Percentiles rank a stretch among this genome's conserved stretches.
Evolutionary conservation across 2,888 invertebrate species (phyloP).

Genomic region (Halictus ligatus): DNA sequence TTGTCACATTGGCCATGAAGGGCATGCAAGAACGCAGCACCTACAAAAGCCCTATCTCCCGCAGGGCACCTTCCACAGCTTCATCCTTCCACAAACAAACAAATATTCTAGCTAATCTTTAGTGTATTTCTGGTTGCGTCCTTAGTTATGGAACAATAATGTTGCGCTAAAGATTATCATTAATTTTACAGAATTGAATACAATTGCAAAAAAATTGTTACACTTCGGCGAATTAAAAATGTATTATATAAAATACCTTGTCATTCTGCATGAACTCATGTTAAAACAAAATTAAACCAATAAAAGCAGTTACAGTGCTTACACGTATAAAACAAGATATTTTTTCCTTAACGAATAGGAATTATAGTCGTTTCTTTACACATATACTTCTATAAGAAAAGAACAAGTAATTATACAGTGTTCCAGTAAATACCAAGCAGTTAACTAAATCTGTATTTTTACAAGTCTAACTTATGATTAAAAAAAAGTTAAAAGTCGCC

Average conservation of each 20-base stretch:
- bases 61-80: conserved; percentile 96
- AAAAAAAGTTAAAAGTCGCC: background rate
- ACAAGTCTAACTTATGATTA: conserved; percentile 4
- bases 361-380: background rate
- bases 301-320: conserved; percentile 7
- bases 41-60: conserved; percentile 96
- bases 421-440: background rate
- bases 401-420: background rate
- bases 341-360: background rate
- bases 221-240: background rate
- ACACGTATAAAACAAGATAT: background rate
- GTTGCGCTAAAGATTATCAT: conserved; percentile 40
- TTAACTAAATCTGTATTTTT: conserved; percentile 3
- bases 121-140: conserved; percentile 52
- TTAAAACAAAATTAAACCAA: conserved; percentile 19
- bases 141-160: conserved; percentile 59
- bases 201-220: conserved; percentile 1
- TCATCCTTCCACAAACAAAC: conserved; percentile 90
- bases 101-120: conserved; percentile 81
- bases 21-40: conserved; percentile 74
- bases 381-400: background rate
- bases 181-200: conserved; percentile 22
- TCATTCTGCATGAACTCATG: conserved; percentile 12
- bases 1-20: conserved; percentile 74
- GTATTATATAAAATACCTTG: conserved; percentile 22